Evolutionary conservation across 2,113 vertebrate genomes (phyloP), one percentile per base, ranked within the genome.

Genomic region (Sylvilagus bachmani): DNA sequence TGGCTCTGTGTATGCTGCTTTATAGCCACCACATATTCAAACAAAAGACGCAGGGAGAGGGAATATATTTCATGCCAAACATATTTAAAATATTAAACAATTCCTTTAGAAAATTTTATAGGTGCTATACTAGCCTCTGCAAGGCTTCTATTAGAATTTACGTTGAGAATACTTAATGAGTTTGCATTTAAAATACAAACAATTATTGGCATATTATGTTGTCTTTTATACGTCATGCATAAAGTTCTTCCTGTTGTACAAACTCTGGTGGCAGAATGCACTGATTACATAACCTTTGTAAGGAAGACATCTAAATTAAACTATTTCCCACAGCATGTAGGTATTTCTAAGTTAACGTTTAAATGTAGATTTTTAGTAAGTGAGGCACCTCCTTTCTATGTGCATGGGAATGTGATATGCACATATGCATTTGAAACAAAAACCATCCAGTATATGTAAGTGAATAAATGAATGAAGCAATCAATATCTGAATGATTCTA

Each of bases 81-180:
- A 90, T 58, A 73, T 29, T 84, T 61, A 69, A 67, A 97, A 38
- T 89, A 24, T 0, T 67, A 24, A 75, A 66, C 2, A 95, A 91
- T 61, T 89, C 0, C 36, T 51, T 61, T 7, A 51, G 33, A 73
- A 6, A 77, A 36, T 94, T 97, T 79, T 92, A 38, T 89, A 81
- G 58, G 22, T 93, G 0, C 3, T 80, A 51, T 93, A 0, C 3
- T 80, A 51, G 4, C n/a, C 1, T 58, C 66, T 69, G 93, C 71
- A 96, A 90, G 64, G 53, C 27, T 96, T 61, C 5, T 22, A 3
- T 66, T 93, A 75, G 83, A 38, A 6, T 92, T 95, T 38, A 7
- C 5, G 86, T 31, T 90, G 83, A 96, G 13, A 77, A 58, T 87
- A 94, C 73, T 93, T 96, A 96, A 92, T 83, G 83, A 94, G 5